Evolutionary conservation across 2,113 vertebrate genomes (phyloP).

Genomic region (Zosterops hypoxanthus): DNA sequence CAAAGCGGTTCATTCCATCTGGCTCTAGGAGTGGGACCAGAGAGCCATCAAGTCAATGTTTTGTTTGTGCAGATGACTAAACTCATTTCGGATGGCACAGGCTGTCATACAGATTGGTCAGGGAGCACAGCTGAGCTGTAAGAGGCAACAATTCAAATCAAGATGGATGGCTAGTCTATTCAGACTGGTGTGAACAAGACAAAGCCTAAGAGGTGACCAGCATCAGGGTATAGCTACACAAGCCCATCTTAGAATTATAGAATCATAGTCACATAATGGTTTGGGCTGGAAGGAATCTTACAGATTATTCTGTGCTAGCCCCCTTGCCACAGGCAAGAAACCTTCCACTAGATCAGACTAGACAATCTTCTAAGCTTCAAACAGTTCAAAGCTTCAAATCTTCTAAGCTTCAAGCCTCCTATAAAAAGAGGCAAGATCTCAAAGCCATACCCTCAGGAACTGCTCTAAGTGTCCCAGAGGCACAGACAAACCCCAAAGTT

Average conservation of each 20-base stretch:
- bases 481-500: neutral
- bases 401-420: neutral
- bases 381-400: neutral
- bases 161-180: neutral
- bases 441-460: neutral
- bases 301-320: neutral
- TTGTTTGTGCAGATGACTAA: neutral
- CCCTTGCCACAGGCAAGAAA: no score
- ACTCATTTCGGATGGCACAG: neutral
- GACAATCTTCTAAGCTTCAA: neutral
- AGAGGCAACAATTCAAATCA: neutral
- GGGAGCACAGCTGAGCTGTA: neutral
- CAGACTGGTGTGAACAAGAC: neutral
- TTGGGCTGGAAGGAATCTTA: neutral
- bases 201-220: neutral
- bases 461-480: neutral
- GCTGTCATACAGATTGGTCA: neutral
- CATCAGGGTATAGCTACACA: neutral
- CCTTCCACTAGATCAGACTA: neutral
- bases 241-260: neutral
- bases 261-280: neutral
- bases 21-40: neutral
- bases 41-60: fast-evolving
- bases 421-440: neutral
- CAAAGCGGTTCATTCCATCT: neutral